These are phyloP conservation scores for Osmerus eperlanus DNA, from an alignment of 2,113 vertebrate genomes.

Conservation along the genomic window DNA sequence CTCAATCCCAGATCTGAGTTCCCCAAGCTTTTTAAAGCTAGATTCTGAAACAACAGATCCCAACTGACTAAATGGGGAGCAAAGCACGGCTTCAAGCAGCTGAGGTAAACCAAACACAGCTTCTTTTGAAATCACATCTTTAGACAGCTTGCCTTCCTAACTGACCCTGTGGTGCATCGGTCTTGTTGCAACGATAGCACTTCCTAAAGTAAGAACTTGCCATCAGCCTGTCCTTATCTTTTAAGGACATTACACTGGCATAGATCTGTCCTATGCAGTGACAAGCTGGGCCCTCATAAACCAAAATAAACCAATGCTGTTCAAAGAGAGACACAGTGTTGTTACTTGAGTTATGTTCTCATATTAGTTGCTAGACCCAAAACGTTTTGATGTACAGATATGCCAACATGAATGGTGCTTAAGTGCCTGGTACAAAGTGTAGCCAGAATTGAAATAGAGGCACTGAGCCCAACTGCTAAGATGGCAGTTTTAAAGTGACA, in stretches of 20 bases:
- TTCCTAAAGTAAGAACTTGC: constrained; percentile 22
- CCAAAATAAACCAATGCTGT: not conserved
- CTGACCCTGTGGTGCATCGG: constrained; percentile 3
- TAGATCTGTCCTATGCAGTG: constrained; percentile 34
- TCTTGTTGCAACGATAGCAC: constrained; percentile 31
- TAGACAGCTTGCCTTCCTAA: constrained; percentile 23
- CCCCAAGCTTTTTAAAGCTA: not conserved
- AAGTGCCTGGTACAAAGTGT: constrained; percentile 32
- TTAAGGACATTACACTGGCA: constrained; percentile 22
- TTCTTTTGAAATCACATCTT: constrained; percentile 13
- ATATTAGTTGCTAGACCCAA: not conserved
- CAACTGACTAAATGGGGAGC: not conserved
- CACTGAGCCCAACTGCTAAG: constrained; percentile 25
- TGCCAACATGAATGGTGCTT: constrained; percentile 6
- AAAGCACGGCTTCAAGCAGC: not conserved
- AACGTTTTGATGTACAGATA: constrained; percentile 12
- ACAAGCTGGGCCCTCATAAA: not conserved
- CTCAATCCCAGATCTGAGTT: not conserved
- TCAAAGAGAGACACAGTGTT: not conserved
- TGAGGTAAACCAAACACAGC: not conserved
- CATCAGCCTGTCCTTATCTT: constrained; percentile 13
- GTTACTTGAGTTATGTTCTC: not conserved
- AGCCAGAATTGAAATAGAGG: constrained; percentile 43
- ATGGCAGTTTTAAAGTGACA: constrained; percentile 35
- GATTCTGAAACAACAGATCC: constrained; percentile 4